Conservation (phyloP, 2,113 vertebrate species). For the Sisor rabdophorus region DNA sequence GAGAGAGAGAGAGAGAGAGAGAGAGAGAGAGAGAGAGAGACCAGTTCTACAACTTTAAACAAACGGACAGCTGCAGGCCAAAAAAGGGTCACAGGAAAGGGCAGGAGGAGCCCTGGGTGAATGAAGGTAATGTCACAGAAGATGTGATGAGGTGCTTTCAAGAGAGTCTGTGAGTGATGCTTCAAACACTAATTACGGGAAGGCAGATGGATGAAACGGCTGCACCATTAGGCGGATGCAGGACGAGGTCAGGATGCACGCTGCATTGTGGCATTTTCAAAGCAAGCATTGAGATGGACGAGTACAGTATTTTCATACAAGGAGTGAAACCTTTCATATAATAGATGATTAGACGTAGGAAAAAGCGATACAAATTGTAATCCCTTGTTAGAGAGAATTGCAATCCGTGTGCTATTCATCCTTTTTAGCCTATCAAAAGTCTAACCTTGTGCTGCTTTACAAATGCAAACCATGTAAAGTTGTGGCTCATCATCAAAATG, state of each 20-base stretch:
- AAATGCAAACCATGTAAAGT: constrained; percentile 13
- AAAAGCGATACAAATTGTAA: background rate
- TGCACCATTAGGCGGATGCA: constrained; percentile 22
- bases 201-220: constrained; percentile 4
- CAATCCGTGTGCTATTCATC: background rate
- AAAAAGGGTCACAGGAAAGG: constrained; percentile 53
- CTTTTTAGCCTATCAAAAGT: background rate
- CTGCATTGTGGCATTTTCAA: constrained; percentile 23
- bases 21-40: background rate
- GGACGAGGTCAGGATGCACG: constrained; percentile 11
- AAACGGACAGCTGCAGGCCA: constrained; percentile 47
- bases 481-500: constrained; percentile 37
- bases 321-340: background rate
- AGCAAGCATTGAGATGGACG: constrained; percentile 7
- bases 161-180: background rate
- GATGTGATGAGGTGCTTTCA: constrained; percentile 17
- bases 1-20: too few relatives aligned
- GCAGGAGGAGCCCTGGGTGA: constrained; percentile 43
- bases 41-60: constrained; percentile 16
- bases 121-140: constrained; percentile 18
- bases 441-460: background rate
- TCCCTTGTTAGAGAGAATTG: background rate
- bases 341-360: background rate
- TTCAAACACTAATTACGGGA: constrained; percentile 1
- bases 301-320: background rate